Evolutionary conservation across 2,797 vertebrate species (phyloP).

Genomic region (Paratrypauchen microcephalus): DNA sequence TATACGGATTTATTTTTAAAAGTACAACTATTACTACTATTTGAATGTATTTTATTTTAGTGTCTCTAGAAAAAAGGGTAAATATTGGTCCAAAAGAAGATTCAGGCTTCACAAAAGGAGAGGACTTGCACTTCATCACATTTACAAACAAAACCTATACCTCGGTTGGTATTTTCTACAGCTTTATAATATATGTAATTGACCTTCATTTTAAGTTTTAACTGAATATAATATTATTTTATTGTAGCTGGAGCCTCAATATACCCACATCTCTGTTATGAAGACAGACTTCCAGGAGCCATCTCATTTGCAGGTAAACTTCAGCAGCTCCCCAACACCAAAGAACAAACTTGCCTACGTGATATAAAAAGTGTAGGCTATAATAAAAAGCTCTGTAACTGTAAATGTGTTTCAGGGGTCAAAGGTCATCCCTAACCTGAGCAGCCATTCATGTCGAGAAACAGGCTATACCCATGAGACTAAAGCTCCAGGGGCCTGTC

Average conservation of each 20-base stretch:
- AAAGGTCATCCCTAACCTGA: slow-evolving; percentile 26
- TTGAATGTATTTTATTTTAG: slow-evolving; percentile 28
- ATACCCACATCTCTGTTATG: slow-evolving; percentile 48
- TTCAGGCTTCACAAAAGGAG: slow-evolving; percentile 58
- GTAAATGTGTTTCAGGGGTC: slow-evolving; percentile 45
- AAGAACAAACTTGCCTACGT: neutral
- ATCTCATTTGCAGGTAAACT: slow-evolving; percentile 46
- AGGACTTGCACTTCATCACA: slow-evolving; percentile 45
- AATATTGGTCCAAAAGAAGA: slow-evolving; percentile 42
- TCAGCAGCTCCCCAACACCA: neutral
- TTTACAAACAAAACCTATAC: slow-evolving; percentile 45
- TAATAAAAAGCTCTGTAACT: neutral
- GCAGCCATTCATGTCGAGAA: slow-evolving; percentile 36
- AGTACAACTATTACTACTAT: neutral
- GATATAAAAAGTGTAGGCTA: neutral
- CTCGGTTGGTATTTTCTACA: slow-evolving; percentile 17
- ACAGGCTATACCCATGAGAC: slow-evolving; percentile 58
- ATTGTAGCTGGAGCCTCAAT: slow-evolving; percentile 40
- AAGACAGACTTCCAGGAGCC: slow-evolving; percentile 51
- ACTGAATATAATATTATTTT: neutral
- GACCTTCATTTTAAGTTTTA: neutral
- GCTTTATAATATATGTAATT: too few species aligned
- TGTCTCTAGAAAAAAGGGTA: slow-evolving; percentile 11
- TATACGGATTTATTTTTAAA: neutral
- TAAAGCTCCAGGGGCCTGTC: slow-evolving; percentile 28